Percentiles rank a stretch among this genome's conserved stretches.
phyloP scores from a whole-genome alignment of 2,113 vertebrate species.

The Vanacampus margaritifer region DNA sequence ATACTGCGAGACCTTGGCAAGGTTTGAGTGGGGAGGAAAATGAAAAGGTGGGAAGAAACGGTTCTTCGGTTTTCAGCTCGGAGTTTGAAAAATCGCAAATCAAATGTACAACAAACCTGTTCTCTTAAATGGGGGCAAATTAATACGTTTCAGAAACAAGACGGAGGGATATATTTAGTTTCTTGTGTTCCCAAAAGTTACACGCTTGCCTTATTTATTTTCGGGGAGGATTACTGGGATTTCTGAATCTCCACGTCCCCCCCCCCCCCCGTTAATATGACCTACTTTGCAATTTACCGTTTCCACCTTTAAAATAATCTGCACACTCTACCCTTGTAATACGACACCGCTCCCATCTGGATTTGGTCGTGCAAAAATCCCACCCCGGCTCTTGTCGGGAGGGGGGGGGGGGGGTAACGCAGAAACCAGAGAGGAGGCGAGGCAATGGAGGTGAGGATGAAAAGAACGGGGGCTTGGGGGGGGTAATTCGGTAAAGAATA shows the following conservation, averaged over 20 bases:
- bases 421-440: slow-evolving; percentile 22
- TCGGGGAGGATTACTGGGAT: slow-evolving; percentile 1
- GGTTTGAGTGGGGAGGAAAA: slow-evolving; percentile 6
- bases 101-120: not conserved
- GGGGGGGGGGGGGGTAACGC: slow-evolving; percentile 25
- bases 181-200: not conserved
- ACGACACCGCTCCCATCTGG: slow-evolving; percentile 39
- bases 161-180: not conserved
- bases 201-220: slow-evolving; percentile 2
- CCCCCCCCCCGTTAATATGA: not conserved
- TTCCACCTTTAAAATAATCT: slow-evolving; percentile 41
- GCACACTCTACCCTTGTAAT: slow-evolving; percentile 43
- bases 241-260: slow-evolving; percentile 1
- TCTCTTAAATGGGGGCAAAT: not conserved
- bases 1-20: slow-evolving; percentile 26
- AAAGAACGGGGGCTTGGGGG: not conserved
- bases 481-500: slow-evolving; percentile 9
- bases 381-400: slow-evolving; percentile 35
- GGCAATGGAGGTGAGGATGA: not conserved
- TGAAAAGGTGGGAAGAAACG: slow-evolving; percentile 25
- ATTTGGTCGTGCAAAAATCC: slow-evolving; percentile 45
- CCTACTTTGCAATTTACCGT: not conserved
- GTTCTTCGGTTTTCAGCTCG: slow-evolving; percentile 7
- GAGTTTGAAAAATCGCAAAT: slow-evolving; percentile 3
- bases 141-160: not conserved